These are phyloP conservation scores for Chondrosia reniformis DNA, from an alignment of 37 sponge, comb jelly and placozoan species.

Conservation along the genomic window DNA sequence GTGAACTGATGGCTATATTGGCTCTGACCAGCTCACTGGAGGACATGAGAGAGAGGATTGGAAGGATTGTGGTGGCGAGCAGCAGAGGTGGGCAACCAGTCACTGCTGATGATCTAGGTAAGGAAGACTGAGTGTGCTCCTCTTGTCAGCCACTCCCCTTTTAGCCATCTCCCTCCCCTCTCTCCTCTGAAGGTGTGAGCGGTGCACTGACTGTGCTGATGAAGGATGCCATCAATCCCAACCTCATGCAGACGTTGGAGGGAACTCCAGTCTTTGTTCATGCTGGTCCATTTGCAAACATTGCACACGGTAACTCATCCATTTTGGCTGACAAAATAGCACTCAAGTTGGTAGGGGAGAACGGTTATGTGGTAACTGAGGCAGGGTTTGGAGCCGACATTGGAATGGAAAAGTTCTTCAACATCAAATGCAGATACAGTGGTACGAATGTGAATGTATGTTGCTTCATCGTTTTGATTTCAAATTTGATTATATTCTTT, in stretches of 20 bases:
- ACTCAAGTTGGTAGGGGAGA: constrained; percentile 88
- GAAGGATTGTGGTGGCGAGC: constrained; percentile 70
- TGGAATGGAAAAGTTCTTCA: constrained; percentile 99
- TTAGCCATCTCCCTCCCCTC: background rate
- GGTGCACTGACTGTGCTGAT: constrained; percentile 95
- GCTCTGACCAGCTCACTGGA: constrained; percentile 77
- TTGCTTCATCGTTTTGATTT: background rate
- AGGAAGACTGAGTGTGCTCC: background rate
- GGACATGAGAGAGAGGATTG: constrained; percentile 91
- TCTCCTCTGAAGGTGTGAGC: constrained; percentile 40
- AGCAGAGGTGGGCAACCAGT: constrained; percentile 65
- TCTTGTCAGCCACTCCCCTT: background rate
- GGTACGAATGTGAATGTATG: constrained; percentile 51
- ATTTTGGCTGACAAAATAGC: constrained; percentile 95
- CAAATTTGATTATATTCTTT: background rate
- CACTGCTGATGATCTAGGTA: constrained; percentile 89
- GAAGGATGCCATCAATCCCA: constrained; percentile 96
- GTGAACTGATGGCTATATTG: constrained; percentile 97
- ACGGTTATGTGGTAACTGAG: constrained; percentile 95
- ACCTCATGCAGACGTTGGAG: constrained; percentile 94
- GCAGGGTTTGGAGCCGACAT: constrained; percentile 99
- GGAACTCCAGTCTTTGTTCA: constrained; percentile 99
- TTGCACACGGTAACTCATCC: constrained; percentile 99
- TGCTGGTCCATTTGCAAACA: constrained; percentile 99
- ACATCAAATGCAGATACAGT: constrained; percentile 98